Percentiles rank a stretch among this genome's conserved stretches.
These are phyloP conservation scores for Peromyscus leucopus DNA, from an alignment of 2,113 vertebrate species.

Conservation along the genomic window DNA sequence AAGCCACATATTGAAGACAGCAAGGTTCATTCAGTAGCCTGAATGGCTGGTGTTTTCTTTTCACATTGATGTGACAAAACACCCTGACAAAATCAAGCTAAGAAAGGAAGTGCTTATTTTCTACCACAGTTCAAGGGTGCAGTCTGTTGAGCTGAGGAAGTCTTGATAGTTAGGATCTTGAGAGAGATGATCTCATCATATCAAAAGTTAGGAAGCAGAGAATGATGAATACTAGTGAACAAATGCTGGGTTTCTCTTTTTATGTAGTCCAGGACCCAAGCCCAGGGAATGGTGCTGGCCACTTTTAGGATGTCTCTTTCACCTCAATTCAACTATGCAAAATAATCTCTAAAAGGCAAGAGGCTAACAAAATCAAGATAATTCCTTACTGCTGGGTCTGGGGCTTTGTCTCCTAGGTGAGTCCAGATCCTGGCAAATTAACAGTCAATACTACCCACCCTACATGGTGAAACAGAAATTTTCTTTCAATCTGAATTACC, in stretches of 20 bases:
- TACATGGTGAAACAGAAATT: not conserved
- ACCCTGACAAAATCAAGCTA: not conserved
- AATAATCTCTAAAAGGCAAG: not conserved
- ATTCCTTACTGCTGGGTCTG: not conserved
- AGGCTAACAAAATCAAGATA: not conserved
- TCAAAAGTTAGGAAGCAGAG: not conserved
- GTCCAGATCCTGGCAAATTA: not conserved
- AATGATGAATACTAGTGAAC: not conserved
- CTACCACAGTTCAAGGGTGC: not conserved
- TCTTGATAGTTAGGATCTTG: not conserved
- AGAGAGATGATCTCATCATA: not conserved
- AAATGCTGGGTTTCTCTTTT: not conserved
- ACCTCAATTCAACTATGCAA: not conserved
- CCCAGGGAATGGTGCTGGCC: not conserved
- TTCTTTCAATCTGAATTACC: slow-evolving; percentile 5
- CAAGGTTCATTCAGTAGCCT: slow-evolving; percentile 25
- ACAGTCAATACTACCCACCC: not conserved
- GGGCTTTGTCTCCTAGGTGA: not conserved
- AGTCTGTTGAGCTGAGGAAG: not conserved
- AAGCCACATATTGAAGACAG: slow-evolving; percentile 32
- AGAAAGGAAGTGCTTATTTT: not conserved
- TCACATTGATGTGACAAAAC: not conserved
- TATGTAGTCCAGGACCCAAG: not conserved
- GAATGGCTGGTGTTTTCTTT: not conserved
- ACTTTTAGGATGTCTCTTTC: not conserved